Percentiles rank a stretch among this genome's conserved stretches.
Conservation (phyloP, 2,888 invertebrate species). For the Atrina japonica region DNA sequence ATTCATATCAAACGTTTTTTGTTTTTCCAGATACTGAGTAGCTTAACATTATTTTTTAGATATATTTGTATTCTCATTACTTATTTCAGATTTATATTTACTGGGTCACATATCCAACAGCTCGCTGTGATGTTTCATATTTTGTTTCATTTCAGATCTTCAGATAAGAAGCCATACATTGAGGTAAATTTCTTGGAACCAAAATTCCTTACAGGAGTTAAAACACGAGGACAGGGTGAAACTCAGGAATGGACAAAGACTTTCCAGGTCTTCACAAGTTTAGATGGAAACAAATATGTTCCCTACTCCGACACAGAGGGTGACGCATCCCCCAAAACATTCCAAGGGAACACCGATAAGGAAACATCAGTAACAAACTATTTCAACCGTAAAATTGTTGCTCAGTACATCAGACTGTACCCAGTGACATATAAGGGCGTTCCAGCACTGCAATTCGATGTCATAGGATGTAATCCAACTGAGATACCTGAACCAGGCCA, state of each 20-base stretch:
- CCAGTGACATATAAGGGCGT: slow-evolving; percentile 60
- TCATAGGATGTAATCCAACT: slow-evolving; percentile 71
- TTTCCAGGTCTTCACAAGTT: slow-evolving; percentile 61
- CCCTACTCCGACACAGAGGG: slow-evolving; percentile 57
- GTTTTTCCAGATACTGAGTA: no score
- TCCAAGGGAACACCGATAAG: slow-evolving; percentile 61
- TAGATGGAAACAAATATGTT: slow-evolving; percentile 61
- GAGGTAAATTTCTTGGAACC: slow-evolving; percentile 68
- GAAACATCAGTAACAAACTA: slow-evolving; percentile 50
- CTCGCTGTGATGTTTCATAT: no score
- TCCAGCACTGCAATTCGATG: slow-evolving; percentile 64
- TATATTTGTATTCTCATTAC: no score
- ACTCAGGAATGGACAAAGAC: slow-evolving; percentile 57
- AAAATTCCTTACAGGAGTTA: slow-evolving; percentile 64
- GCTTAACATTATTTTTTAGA: no score
- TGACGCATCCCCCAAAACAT: slow-evolving; percentile 50
- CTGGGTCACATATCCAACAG: no score
- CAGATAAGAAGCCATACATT: slow-evolving; percentile 62
- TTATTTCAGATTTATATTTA: no score
- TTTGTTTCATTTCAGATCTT: slow-evolving; percentile 54
- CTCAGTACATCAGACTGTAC: slow-evolving; percentile 62
- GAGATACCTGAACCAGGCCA: slow-evolving; percentile 11
- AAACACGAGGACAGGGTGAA: slow-evolving; percentile 54
- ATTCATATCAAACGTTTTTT: no score
- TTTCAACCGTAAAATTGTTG: slow-evolving; percentile 65